phyloP scores from a whole-genome alignment of 2,797 vertebrate genomes.

The Chlorospingus semifuscus region DNA sequence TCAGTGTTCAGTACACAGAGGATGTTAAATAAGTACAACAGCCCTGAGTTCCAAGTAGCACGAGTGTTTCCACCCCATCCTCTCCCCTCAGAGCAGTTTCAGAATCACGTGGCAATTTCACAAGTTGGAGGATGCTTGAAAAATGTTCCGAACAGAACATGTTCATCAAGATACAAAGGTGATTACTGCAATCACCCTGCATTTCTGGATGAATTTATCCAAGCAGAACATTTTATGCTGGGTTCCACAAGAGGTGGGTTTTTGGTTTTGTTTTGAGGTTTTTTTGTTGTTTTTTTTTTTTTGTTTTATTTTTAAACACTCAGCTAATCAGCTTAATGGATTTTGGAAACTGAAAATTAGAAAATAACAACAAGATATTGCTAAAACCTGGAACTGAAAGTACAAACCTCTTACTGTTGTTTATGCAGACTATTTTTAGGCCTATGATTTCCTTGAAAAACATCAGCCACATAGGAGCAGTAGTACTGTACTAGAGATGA shows the following conservation, averaged over 20 bases:
- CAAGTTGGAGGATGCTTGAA: neutral
- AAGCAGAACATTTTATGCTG: neutral
- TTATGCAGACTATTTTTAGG: slow-evolving; percentile 75
- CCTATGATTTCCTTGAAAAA: slow-evolving; percentile 72
- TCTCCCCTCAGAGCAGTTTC: neutral
- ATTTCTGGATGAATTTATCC: neutral
- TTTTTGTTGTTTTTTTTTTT: neutral
- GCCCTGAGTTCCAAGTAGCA: neutral
- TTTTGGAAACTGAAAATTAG: slow-evolving; percentile 61
- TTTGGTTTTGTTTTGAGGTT: neutral
- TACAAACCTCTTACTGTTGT: slow-evolving; percentile 69
- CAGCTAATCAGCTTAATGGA: slow-evolving; percentile 44
- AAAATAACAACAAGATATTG: slow-evolving; percentile 62
- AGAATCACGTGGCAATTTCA: neutral
- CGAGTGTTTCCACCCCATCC: neutral
- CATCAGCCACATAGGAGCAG: slow-evolving; percentile 57
- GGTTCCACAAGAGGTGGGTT: neutral
- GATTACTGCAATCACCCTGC: neutral
- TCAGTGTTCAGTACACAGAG: neutral
- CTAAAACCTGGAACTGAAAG: slow-evolving; percentile 68
- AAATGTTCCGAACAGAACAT: neutral
- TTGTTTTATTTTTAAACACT: slow-evolving; percentile 13
- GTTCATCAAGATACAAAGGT: neutral
- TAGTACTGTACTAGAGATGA: slow-evolving; percentile 48
- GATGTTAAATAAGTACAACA: neutral